Evolutionary conservation across 2,797 vertebrate species (phyloP), one percentile per base, ranked within the genome.

Genomic region (Glyptemys insculpta): DNA sequence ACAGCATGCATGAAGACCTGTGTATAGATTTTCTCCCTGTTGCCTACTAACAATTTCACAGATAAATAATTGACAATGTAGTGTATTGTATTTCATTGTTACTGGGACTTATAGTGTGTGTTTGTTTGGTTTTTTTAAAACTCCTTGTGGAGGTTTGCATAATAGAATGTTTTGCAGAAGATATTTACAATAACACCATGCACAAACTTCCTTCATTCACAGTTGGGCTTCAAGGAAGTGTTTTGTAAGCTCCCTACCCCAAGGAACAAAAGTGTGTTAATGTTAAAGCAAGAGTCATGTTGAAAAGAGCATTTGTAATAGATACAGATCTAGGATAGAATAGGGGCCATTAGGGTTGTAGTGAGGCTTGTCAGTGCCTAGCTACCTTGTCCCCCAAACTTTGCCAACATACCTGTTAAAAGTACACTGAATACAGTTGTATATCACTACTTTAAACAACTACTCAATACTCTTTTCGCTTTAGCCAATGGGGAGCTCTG

Each of bases 111-210:
- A 6, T 12, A 41, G 12, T 83, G 59, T 85, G 8, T 11, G 15
- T 27, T 78, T 44, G 12, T 1, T 0, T 56, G 68, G 68, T 6
- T 85, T 14, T 49, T 0, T 56, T 9, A 47, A 16, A 74, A 83
- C 88, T 88, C 10, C 16, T 21, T 14, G 0, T 56, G 29, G 34
- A 59, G 79, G 47, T 81, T 91, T 12, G 7, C 47, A 2, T 1
- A 1, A 74, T 25, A 74, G 23, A 47, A 29, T 87, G 7, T 0
- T 81, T 91, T 89, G 79, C 10, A 12, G 27, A 49, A 4, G 4
- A 0, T 80, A 4, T 37, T 88, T 91, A 15, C 65, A 52, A 0
- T 1, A 34, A 85, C 23, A 27, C 25, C 31, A 53, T 52, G 10
- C 49, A 27, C 16, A 68, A 41, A 86, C 65, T n/a, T 86, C 16